A percentile compares a stretch with the other conserved stretches of the same genome.
These are phyloP conservation scores for Lycodopsis pacificus DNA, from an alignment of 2,797 vertebrate genomes.

Conservation along the genomic window DNA sequence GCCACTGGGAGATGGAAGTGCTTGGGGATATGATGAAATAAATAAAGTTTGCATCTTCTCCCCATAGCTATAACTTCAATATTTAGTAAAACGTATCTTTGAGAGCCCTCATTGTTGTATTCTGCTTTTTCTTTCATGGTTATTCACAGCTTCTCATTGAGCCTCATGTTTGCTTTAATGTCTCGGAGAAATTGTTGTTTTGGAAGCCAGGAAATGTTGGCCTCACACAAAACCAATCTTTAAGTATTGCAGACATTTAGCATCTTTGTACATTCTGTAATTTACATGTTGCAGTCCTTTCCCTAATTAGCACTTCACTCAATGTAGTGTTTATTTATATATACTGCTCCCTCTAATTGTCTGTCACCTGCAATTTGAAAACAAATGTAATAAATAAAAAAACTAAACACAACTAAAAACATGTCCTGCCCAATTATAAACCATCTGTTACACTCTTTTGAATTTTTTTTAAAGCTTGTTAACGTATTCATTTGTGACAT, in stretches of 20 bases:
- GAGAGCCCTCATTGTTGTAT: not conserved
- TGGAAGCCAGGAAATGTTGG: not conserved
- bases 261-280: not conserved
- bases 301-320: not conserved
- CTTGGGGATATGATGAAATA: not conserved
- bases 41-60: not conserved
- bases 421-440: not conserved
- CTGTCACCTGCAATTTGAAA: not conserved
- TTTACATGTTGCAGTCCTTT: not conserved
- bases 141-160: not conserved
- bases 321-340: not conserved
- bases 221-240: not conserved
- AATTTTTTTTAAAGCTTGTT: not conserved
- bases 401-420: not conserved
- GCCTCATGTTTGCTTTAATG: not conserved
- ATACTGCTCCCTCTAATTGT: not conserved
- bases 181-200: not conserved
- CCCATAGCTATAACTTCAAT: not conserved
- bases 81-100: not conserved
- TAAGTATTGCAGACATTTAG: not conserved
- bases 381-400: no score
- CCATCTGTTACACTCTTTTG: conserved; percentile 14
- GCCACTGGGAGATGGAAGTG: not conserved
- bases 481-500: conserved; percentile 1
- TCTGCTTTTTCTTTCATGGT: not conserved